Evolutionary conservation across 1,140 invertebrate genomes (phyloP), one percentile per base, ranked within the genome.

Genomic region (Lysiphlebus fabarum): DNA sequence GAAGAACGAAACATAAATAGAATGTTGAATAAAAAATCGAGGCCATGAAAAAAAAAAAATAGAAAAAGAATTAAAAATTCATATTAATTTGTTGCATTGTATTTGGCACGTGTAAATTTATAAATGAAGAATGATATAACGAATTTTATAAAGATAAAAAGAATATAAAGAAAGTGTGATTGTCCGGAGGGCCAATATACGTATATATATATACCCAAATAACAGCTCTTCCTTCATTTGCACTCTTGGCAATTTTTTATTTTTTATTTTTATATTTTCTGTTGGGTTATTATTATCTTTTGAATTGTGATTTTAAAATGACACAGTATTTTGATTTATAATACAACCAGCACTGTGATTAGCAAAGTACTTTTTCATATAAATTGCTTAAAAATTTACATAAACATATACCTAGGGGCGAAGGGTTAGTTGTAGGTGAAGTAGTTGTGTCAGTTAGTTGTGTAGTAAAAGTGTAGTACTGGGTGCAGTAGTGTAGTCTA

Each of bases 221-320:
- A 77, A 75, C 70, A 76, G 73, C 68, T 65, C 69, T 62, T 67
- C 47, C 60, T 8, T 10, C 51, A 55, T 8, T 17, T 12, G 14
- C 11, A 12, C n/a, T n/a, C n/a, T 53, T 11, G 9, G 37, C 55
- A 26, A 26, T 26, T 26, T 26, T 1, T 26, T 26, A 2, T 26
- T 26, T 26, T 26, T 26, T 26, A 2, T 26, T 26, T 26, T 26
- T 26, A 2, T 26, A 0, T 26, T 26, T 4, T 1, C 17, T 1
- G 17, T 26, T 69, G 65, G 62, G 56, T 62, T 77, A 64, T 77
- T 75, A 77, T 75, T 77, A 77, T 66, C 69, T 64, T 56, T 63
- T 74, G 72, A 75, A 67, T 76, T 74, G 74, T 64, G 66, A 72
- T 68, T 72, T 63, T 56, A 53, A 68, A 77, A 76, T 75, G 75